Percentiles rank a stretch among this genome's conserved stretches.
Evolutionary conservation across 2,888 invertebrate species (phyloP).

Genomic region (Caenorhabditis sp.): DNA sequence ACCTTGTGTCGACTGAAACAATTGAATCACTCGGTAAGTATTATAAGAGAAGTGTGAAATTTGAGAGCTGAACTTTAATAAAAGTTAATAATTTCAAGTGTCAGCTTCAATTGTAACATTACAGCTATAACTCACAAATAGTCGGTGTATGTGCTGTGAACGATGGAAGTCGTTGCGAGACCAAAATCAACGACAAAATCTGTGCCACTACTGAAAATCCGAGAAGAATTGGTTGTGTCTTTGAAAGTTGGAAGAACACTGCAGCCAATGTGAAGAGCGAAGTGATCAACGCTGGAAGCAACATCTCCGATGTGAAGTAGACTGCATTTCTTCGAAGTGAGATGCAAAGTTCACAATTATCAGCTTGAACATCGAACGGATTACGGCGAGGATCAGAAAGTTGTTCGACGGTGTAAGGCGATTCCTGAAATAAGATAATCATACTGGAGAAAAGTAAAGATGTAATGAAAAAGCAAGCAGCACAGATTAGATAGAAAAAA

Average conservation of each 20-base stretch:
- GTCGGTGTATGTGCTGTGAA: constrained; percentile 68
- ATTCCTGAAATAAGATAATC: constrained; percentile 58
- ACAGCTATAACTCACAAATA: constrained; percentile 68
- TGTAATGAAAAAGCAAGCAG: neutral
- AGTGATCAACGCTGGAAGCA: constrained; percentile 66
- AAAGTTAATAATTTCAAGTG: too few relatives aligned
- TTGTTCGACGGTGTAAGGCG: constrained; percentile 63
- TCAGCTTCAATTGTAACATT: too few relatives aligned
- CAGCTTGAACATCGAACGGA: constrained; percentile 70
- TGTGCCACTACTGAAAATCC: constrained; percentile 66
- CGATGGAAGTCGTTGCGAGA: constrained; percentile 65
- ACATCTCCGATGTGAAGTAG: constrained; percentile 68
- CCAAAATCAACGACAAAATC: constrained; percentile 60
- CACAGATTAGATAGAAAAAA: neutral
- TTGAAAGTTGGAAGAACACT: constrained; percentile 68
- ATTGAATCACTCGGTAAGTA: too few relatives aligned
- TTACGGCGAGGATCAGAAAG: constrained; percentile 69
- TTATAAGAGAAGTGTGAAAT: too few relatives aligned
- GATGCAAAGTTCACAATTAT: constrained; percentile 68
- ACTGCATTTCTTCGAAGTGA: constrained; percentile 61
- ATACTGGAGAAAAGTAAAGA: neutral
- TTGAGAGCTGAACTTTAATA: too few relatives aligned
- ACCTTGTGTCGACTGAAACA: too few relatives aligned
- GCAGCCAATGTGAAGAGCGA: constrained; percentile 65
- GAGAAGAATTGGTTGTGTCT: constrained; percentile 63